phyloP scores from a whole-genome alignment of 2,113 vertebrate species.

The Emydocephalus ijimae region DNA sequence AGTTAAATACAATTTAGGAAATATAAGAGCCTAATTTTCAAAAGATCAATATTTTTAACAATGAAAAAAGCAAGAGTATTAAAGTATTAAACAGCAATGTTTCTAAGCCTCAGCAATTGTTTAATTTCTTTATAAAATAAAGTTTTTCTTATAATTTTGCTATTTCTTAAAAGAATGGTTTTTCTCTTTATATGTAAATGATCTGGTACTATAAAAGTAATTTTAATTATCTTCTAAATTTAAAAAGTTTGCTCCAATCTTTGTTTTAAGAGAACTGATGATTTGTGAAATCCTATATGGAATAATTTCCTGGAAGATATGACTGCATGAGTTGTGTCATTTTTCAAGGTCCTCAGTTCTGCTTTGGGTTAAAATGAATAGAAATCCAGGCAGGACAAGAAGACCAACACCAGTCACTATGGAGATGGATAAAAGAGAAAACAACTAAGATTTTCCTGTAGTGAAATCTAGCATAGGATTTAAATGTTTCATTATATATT shows the following conservation, averaged over 20 bases:
- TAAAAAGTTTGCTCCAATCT: not conserved
- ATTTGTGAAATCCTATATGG: not conserved
- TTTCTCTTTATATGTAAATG: not conserved
- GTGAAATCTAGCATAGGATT: not conserved
- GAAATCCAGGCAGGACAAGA: not conserved
- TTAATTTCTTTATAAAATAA: not conserved
- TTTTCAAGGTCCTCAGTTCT: not conserved
- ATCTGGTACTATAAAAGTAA: not conserved
- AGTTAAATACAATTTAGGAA: conserved; percentile 18
- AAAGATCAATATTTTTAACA: not conserved
- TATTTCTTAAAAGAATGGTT: not conserved
- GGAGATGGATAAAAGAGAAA: not conserved
- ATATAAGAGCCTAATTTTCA: conserved; percentile 21
- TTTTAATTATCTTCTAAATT: not conserved
- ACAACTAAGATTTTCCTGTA: not conserved
- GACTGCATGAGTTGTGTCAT: not conserved
- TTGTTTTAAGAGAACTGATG: not conserved
- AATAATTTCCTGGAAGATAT: no score
- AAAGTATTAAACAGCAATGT: not conserved
- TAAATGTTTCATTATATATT: not conserved
- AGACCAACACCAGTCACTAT: not conserved
- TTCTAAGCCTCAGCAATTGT: not conserved
- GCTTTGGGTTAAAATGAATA: not conserved
- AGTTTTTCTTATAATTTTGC: not conserved
- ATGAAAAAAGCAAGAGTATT: not conserved